Base-by-base conservation (phyloP, 1,140 invertebrate genomes). In the Steinernema khuongi region DNA sequence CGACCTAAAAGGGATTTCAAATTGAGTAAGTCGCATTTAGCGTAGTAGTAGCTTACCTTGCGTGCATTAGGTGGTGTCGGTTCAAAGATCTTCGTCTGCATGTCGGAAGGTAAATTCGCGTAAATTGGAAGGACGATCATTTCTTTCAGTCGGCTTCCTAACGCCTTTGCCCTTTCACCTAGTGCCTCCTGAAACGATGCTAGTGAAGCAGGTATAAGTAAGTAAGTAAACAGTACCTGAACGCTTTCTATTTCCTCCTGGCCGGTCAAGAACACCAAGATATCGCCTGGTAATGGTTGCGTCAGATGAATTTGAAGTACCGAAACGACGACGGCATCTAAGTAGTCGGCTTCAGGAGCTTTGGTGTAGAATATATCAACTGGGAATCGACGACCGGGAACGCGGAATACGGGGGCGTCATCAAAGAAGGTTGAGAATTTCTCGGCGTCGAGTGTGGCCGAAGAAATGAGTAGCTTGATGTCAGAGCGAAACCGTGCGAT, bases 301-400 rank as follows among this genome's bases (percentile, higher is more conserved):
- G 88, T 88, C 0, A 94, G 91, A 87, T 99, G 97, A 81, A 99
- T 99, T 87, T 99, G 97, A 73, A 99, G 87, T 44, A 98, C 91
- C 1, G 94, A 96, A 0, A 97, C 93, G 0, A 97, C 94, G 86
- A 93, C 93, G 0, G 96, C 96, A 87, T 98, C 95, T 67, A 98
- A 90, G 85, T 98, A 99, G 88, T 99, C 95, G 22, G 95, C 94
- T 88, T 98, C 96, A 0, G 96, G 96, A 0, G 95, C 94, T 89
- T 97, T 96, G 1, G 97, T 99, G 84, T 99, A 99, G 86, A 94
- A 99, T 82, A 99, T 96, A 86, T 99, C 94, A 0, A 98, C 91
- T 17, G 91, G 91, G 85, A 90, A 92, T 72, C 91, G 80, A 74
- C 91, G 82, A 17, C 91, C 96, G 41, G 96, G 96, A 83, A 99